Evolutionary conservation across 2,113 vertebrate genomes (phyloP), one percentile per base, ranked within the genome.

Genomic region (Apistogramma diplotaenia): DNA sequence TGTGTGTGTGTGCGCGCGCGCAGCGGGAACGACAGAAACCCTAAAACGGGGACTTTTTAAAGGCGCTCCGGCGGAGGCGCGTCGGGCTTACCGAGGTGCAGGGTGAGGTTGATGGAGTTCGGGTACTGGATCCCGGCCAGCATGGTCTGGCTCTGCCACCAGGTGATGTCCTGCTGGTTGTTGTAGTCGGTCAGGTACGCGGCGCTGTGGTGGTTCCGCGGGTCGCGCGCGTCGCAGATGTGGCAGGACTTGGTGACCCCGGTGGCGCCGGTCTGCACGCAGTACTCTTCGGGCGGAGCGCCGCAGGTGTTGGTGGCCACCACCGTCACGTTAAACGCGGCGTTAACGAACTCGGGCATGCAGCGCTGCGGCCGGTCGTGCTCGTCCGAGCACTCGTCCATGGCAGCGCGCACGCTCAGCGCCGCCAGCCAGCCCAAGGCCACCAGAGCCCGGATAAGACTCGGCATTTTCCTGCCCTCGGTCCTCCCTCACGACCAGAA

Each of bases 141-240:
- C 98, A 99, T 99, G 89, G 97, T 99, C 94, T 97, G 97, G 92
- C 98, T 99, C 91, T 99, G 98, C 98, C 98, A 99, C 98, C 98
- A 99, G 95, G 98, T 99, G 92, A 96, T 96, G 86, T 98, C 97
- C 91, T 97, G 97, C 89, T 97, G 98, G 91, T 96, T 98, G 96
- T 99, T 99, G 96, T 99, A 99, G 95, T 99, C 98, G 88, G 98
- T 99, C 93, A 99, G 96, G 95, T 96, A 97, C 78, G 90, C 95
- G 62, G 98, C 95, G 87, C 95, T 92, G 96, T 99, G 98, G 87
- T 96, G 95, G 93, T 96, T 96, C 93, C 94, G 93, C 27, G 96
- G 95, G 94, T 97, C 97, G 11, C 93, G 89, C 85, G 96, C 95
- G 95, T 98, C 94, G 96, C 98, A 99, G 93, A 98, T 96, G 95